Evolutionary conservation across 2,113 vertebrate species (phyloP).

Genomic region (Brachyistius frenatus): DNA sequence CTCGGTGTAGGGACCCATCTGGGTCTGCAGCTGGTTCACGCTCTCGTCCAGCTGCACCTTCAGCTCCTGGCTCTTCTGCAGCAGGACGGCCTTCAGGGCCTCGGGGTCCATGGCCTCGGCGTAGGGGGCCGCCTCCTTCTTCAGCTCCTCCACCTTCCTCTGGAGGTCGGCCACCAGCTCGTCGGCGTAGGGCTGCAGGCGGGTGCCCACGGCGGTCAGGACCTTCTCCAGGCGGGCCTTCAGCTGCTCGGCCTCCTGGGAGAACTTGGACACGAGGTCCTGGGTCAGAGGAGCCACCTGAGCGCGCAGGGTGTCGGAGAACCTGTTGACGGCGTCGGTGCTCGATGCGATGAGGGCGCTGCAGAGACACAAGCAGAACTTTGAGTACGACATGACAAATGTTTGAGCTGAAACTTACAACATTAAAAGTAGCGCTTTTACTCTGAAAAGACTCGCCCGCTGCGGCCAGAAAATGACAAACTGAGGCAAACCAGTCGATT

Average conservation of each 20-base stretch:
- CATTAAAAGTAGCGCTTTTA: too few relatives aligned
- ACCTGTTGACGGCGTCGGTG: conserved; percentile 25
- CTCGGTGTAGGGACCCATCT: conserved; percentile 62
- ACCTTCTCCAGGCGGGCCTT: conserved; percentile 63
- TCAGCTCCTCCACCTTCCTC: conserved; percentile 85
- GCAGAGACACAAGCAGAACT: conserved; percentile 10
- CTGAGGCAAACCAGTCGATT: too few relatives aligned
- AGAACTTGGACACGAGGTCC: conserved; percentile 45
- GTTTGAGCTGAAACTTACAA: too few relatives aligned
- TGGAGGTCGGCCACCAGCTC: conserved; percentile 81
- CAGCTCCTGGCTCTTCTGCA: conserved; percentile 67
- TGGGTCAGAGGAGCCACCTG: conserved; percentile 56
- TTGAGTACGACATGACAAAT: rapidly evolving
- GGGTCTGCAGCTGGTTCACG: conserved; percentile 59
- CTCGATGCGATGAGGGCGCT: conserved; percentile 56
- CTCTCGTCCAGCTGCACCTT: conserved; percentile 45
- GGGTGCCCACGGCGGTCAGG: conserved; percentile 31
- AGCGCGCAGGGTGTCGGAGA: conserved; percentile 30
- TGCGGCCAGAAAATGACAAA: too few relatives aligned
- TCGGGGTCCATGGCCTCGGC: conserved; percentile 62
- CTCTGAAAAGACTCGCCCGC: too few relatives aligned
- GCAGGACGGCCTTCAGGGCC: conserved; percentile 47
- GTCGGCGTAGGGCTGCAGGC: conserved; percentile 60
- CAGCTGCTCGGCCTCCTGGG: conserved; percentile 69
- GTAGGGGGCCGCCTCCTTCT: conserved; percentile 62